Conservation (phyloP, 2,888 invertebrate species). For the Bibio marci region DNA sequence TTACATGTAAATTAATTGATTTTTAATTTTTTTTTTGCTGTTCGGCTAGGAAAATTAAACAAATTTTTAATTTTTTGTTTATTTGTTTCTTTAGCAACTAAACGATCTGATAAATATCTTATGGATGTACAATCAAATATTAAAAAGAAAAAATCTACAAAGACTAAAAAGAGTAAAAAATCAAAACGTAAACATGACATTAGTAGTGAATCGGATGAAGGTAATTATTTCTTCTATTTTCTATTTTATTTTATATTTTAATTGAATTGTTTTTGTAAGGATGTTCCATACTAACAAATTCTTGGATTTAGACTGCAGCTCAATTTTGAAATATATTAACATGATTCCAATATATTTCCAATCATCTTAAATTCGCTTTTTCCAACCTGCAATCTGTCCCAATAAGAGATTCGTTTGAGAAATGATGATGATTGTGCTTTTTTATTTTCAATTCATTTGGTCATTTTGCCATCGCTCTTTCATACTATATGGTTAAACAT, state of each 20-base stretch:
- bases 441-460: no score
- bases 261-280: background rate
- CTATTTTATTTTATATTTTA: background rate
- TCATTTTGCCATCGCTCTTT: no score
- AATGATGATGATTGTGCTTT: no score
- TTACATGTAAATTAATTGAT: conserved; percentile 41
- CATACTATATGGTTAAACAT: no score
- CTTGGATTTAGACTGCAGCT: no score
- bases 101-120: conserved; percentile 63
- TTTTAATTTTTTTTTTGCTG: background rate
- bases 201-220: conserved; percentile 24
- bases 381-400: no score
- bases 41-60: background rate
- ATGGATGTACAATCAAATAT: conserved; percentile 33
- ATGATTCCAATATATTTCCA: no score
- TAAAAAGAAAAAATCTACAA: conserved; percentile 46
- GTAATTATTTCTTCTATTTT: conserved; percentile 11
- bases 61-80: background rate
- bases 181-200: conserved; percentile 25
- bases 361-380: no score
- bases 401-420: no score
- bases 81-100: conserved; percentile 28
- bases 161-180: conserved; percentile 39
- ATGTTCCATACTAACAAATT: no score
- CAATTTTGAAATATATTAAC: no score